Base-by-base conservation (phyloP, 2,113 vertebrate species). In the Colistium nudipinnis region DNA sequence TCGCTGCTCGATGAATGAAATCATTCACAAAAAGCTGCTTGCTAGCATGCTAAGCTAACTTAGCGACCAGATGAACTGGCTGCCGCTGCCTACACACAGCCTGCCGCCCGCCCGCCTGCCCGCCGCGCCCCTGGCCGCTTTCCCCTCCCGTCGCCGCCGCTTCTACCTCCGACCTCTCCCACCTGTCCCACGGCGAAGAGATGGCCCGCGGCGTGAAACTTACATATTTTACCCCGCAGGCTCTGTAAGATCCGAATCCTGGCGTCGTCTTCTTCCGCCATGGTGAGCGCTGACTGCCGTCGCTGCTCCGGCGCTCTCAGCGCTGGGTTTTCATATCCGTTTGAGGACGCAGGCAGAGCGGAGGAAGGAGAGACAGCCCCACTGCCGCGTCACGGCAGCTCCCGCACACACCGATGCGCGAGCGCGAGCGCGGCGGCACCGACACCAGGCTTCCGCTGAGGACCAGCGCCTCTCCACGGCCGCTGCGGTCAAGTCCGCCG, bases 161-260 rank as follows among this genome's bases (percentile, higher is more conserved):
- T 22, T 55, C 43, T 12, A 24, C 56, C 38, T 11, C 63, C 47
- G 13, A 71, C 63, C 62, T 44, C 62, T 30, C 38, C 64, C 45
- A 17, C 38, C 44, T 3, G n/a, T 31, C 3, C 27, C 48, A 51
- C 6, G 2, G 28, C 7, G 13, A 38, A 25, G 38, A 60, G 44
- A 56, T 36, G 6, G 14, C 20, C 59, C 67, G 7, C 24, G 1
- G 12, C 57, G 8, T 57, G 59, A 28, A 67, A 95, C 94, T 95
- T 92, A 96, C 95, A 96, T 79, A 95, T 96, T 89, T 95, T 96
- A 7, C 94, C 94, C 76, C 94, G 88, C 72, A 96, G 91, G 62
- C 93, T 95, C 88, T 95, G 94, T 87, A 95, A 88, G 83, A 94
- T 90, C 83, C 95, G 93, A 81, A 95, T 90, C 85, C 78, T 92